Base-by-base conservation (phyloP, 2,113 vertebrate species). In the Pogonocichla stellata region DNA sequence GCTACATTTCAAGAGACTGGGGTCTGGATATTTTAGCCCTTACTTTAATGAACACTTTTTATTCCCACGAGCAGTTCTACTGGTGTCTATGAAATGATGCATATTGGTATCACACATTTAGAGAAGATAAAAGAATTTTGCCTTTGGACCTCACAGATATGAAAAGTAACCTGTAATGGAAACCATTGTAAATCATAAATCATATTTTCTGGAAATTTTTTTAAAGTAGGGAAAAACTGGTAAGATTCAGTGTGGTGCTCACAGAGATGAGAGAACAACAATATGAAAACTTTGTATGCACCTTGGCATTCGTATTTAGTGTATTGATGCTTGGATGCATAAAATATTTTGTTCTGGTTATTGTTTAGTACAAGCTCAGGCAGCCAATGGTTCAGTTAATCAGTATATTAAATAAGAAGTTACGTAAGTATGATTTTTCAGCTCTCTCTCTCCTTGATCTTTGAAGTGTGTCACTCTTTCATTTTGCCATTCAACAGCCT, bases 401-500 rank as follows among this genome's bases (percentile, higher is more conserved):
- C 78, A 91, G 45, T 54, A 54, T 75, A 88, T 77, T 89, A 95
- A 97, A 95, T 61, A 95, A 95, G 84, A 89, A 94, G 85, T 98
- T 97, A 91, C 9, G 2, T 94, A 97, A 97, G 79, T 92, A 29
- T 61, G 79, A 90, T 93, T 97, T 97, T 95, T 72, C 67, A 86
- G 26, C 91, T 95, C 42, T 19, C 69, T 73, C 56, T 86, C 84
- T 91, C 92, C 98, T 97, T 99, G 99, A 99, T 99, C 98, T 98
- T 98, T 98, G 97, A 98, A 98, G 98, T 98, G 95, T 98, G 98
- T 97, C 98, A 98, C 95, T 98, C 98, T 98, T 98, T 99, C 98
- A 98, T 98, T 99, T 99, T 98, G 98, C 98, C 98, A 98, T 98
- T 98, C 98, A 98, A 97, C 98, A 97, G 98, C 97, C 97, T 98